phyloP scores from a whole-genome alignment of 2,113 vertebrate species.

The Apeltes quadracus region DNA sequence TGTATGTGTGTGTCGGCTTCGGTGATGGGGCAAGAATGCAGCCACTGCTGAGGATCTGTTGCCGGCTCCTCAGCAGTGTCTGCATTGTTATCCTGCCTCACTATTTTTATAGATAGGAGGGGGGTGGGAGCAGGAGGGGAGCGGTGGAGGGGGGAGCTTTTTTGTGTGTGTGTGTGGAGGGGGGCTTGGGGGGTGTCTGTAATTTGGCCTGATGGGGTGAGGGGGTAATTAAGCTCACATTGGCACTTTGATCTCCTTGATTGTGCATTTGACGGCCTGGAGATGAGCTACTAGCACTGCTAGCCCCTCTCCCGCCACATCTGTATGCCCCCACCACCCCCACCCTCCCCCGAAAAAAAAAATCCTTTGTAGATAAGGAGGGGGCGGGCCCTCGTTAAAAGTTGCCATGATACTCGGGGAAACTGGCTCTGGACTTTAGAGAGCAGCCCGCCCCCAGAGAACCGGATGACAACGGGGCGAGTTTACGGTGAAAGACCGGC shows the following conservation, averaged over 20 bases:
- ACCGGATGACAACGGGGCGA: conserved; percentile 14
- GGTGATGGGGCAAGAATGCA: conserved; percentile 51
- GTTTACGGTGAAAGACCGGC: no score
- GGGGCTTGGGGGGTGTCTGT: conserved; percentile 41
- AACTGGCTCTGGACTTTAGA: conserved; percentile 16
- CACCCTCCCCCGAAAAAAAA: conserved; percentile 14
- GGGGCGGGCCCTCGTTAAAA: conserved; percentile 48
- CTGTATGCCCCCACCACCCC: conserved; percentile 20
- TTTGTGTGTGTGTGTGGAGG: no score
- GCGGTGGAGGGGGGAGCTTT: no score
- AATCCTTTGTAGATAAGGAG: conserved; percentile 44
- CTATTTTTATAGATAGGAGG: conserved; percentile 73
- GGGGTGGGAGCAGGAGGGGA: background rate
- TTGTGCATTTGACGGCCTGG: conserved; percentile 81
- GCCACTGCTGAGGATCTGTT: conserved; percentile 49
- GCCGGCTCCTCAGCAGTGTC: conserved; percentile 54
- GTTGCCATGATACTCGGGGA: conserved; percentile 41
- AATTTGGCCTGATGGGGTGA: conserved; percentile 73
- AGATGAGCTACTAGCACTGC: conserved; percentile 68
- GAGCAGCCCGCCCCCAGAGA: conserved; percentile 12
- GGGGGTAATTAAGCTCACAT: conserved; percentile 80
- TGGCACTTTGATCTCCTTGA: conserved; percentile 82
- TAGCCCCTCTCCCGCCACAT: conserved; percentile 38
- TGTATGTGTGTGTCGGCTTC: conserved; percentile 4
- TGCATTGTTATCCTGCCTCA: conserved; percentile 77